Evolutionary conservation across 2,888 invertebrate species (phyloP).

Genomic region (Panzeria rudis): DNA sequence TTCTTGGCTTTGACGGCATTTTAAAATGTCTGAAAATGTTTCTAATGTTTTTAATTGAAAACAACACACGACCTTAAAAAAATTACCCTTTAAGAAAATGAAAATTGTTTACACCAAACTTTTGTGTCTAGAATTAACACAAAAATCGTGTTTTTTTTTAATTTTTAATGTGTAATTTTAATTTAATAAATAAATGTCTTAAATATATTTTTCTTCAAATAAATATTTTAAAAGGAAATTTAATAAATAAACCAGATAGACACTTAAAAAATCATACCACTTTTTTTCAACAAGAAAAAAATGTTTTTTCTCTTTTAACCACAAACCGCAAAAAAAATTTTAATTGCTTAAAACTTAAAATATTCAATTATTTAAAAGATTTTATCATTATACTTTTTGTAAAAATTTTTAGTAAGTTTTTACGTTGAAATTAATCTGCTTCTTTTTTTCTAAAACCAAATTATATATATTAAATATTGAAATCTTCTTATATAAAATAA

Average conservation of each 20-base stretch:
- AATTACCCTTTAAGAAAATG: neutral
- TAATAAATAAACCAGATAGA: no score
- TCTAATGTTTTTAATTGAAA: neutral
- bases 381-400: neutral
- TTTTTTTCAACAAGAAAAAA: slow-evolving; percentile 2
- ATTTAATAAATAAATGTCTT: neutral
- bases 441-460: no score
- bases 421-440: neutral
- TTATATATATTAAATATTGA: no score
- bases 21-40: neutral
- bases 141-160: neutral
- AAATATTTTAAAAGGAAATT: slow-evolving; percentile 7
- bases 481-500: neutral
- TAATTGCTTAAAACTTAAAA: neutral
- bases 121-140: neutral
- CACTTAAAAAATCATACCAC: slow-evolving; percentile 44
- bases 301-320: slow-evolving; percentile 30
- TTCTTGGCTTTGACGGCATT: no score
- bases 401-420: neutral
- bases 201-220: neutral
- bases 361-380: neutral
- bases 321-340: slow-evolving; percentile 38
- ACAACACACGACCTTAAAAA: neutral
- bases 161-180: neutral
- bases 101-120: slow-evolving; percentile 11